Evolutionary conservation across 2,113 vertebrate genomes (phyloP), one percentile per base, ranked within the genome.

Genomic region (Podarcis muralis): DNA sequence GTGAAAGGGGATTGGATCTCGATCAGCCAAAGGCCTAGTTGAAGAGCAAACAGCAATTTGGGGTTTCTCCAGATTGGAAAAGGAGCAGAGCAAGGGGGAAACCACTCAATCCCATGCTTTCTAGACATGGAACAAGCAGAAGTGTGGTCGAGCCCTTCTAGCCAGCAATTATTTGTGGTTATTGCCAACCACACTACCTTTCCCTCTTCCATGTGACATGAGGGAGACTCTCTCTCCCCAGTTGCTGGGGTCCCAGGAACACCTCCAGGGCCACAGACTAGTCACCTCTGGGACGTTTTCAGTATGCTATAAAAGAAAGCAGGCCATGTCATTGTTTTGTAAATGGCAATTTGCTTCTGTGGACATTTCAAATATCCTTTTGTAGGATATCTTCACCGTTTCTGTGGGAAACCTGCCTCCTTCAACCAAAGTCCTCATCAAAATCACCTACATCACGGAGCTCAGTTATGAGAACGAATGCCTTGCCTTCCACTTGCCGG

Each of bases 301-400:
- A 35, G 48, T 32, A 35, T 62, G n/a, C 53, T 35, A 22, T 18
- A 62, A 62, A 81, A 30, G 6, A 32, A 57, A 27, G 59, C 16
- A 20, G 22, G 12, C 16, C 2, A 6, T n/a, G 30, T 20, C 48
- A 6, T 77, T 40, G 16, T 27, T 87, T 53, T 76, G 89, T 87
- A 87, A 83, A 62, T 9, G 27, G 13, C 2, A 4, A 65, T 43
- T 2, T 62, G 59, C 35, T 78, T 43, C 90, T 75, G 92, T 75
- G 5, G 12, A 20, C 78, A 68, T 3, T 32, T 35, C 13, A 79
- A 69, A 74, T 4, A 81, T 23, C 87, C 79, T 93, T 48, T 92
- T 93, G 66, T 93, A 98, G 98, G 98, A 98, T 74, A 92, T 98
- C 84, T 98, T 99, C 92, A 98, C 97, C 86, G 97, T 98, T 89